Evolutionary conservation across 2,888 invertebrate species (phyloP), one percentile per base, ranked within the genome.

Genomic region (Leptopterna dolabrata): DNA sequence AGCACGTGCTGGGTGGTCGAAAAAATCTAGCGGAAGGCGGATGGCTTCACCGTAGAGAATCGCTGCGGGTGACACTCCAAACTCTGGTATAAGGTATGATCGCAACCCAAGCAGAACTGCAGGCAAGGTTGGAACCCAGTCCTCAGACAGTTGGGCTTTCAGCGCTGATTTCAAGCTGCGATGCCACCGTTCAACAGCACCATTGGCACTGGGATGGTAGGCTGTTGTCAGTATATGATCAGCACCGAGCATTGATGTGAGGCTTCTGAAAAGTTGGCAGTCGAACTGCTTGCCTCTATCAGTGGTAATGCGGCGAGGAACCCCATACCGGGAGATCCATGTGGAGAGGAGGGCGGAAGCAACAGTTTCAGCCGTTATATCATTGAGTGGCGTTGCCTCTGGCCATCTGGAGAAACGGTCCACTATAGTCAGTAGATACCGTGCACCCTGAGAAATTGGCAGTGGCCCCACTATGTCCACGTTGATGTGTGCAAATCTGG

Each of bases 151-250:
- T 9, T 76, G 76, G 13, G 76, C 76, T 41, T 30, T 90, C 19
- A 92, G 87, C 0, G 92, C 91, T 0, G 91, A 90, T 90, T 92
- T 92, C 82, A 92, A 88, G 9, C 90, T 90, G 0, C 92, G 89
- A 88, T 93, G 92, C 87, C 91, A 91, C 4, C 92, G 89, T 88
- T 92, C 76, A 36, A 76, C 36, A 9, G 76, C 76, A 1, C 76
- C 76, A n/a, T 76, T 76, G 19, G 76, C 30, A 3, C 36, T 36
- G 3, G 76, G 76, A 30, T 76, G 76, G 76, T 76, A 76, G 13
- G 76, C 76, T 3, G 78, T 78, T 13, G 43, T 78, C 6, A 4
- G 14, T 13, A 78, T n/a, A 24, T 78, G 78, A 4, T 78, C 78
- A 13, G 27, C 43, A 0, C 78, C 78, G 0, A 78, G 78, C 7